Base-by-base conservation (phyloP, 2,888 invertebrate species). In the Calliopum simillimum region DNA sequence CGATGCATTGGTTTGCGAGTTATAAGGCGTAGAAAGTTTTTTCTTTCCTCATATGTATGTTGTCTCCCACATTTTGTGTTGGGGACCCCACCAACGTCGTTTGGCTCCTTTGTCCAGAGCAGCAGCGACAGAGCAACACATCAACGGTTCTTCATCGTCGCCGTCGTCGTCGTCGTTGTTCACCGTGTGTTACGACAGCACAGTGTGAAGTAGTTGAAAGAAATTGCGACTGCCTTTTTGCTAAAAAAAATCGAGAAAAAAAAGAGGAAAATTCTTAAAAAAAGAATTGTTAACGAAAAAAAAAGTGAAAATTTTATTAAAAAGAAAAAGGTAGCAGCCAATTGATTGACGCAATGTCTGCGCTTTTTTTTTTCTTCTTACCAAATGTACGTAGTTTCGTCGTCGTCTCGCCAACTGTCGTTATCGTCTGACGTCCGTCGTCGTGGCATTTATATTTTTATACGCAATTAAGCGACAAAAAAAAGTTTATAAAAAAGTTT, bases 341-440 rank as follows among this genome's bases (percentile, higher is more conserved):
- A 33, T 33, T 33, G 33, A 33, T 33, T 33, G 33, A 33, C 33
- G 33, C 33, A 33, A 33, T 33, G 33, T 33, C 33, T 33, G 33
- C 33, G 5, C 33, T 33, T 33, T 33, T 33, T 1, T 8, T 33
- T n/a, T n/a, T n/a, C n/a, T n/a, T n/a, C n/a, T n/a, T n/a, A 16
- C 46, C 12, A 46, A 47, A 21, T 46, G 46, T 62, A 25, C 47
- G 47, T 47, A 46, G 21, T 21, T 47, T 46, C 74, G 72, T 74
- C 74, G 66, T 70, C 73, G 51, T 41, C 61, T 51, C 71, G 75
- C 76, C 75, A 74, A 72, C 73, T 79, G 74, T 76, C 78, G 79
- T 75, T 75, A 76, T 77, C 78, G 33, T 78, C 74, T 66, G 65
- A 65, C 63, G 46, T 65, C 56, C 73, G 68, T 61, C 49, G 68